A percentile compares a stretch with the other conserved stretches of the same genome.
These are phyloP conservation scores for Pteria penguin DNA, from an alignment of 2,888 invertebrate genomes.

Conservation along the genomic window DNA sequence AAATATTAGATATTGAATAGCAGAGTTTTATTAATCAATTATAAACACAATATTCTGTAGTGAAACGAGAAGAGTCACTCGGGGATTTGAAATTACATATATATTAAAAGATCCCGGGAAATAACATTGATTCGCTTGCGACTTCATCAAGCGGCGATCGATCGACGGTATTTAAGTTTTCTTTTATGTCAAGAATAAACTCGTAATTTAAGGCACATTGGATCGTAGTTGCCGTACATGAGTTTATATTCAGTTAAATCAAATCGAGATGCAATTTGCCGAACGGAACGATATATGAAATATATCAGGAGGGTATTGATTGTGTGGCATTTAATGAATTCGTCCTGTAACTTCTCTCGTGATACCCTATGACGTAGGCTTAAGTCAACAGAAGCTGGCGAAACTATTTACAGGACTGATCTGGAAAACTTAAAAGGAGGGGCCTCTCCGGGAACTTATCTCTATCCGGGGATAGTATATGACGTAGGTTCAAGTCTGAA, in stretches of 20 bases:
- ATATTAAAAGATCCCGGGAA: constrained; percentile 30
- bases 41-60: constrained; percentile 23
- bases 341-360: constrained; percentile 30
- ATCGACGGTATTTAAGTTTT: constrained; percentile 26
- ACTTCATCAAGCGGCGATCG: constrained; percentile 15
- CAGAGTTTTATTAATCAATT: constrained; percentile 31
- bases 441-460: too few relatives aligned
- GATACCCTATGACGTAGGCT: constrained; percentile 42
- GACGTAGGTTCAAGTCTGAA: too few relatives aligned
- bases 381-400: constrained; percentile 34
- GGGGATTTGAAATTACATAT: constrained; percentile 34
- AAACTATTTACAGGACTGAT: too few relatives aligned
- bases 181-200: constrained; percentile 27
- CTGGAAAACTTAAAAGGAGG: too few relatives aligned
- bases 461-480: too few relatives aligned
- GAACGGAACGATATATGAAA: constrained; percentile 44
- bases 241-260: constrained; percentile 33
- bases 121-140: constrained; percentile 18
- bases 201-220: constrained; percentile 23
- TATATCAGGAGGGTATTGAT: constrained; percentile 46
- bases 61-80: constrained; percentile 16
- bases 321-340: constrained; percentile 41
- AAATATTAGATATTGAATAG: constrained; percentile 31
- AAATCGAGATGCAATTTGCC: constrained; percentile 25
- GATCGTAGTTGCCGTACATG: constrained; percentile 10